Conservation (phyloP, 2,888 invertebrate species). For the Heliconius charithonia region DNA sequence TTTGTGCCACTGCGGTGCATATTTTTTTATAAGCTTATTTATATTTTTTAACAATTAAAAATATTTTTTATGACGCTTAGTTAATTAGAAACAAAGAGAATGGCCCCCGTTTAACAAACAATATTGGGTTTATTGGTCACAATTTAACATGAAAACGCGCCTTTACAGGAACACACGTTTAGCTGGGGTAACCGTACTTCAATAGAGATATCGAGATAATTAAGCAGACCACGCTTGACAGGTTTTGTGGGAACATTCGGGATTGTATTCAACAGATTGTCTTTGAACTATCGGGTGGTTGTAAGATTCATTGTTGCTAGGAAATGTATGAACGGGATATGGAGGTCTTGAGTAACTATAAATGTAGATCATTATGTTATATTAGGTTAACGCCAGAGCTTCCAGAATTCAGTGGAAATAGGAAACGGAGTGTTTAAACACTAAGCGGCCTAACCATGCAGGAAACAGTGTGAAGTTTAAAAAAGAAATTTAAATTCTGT, state of each 20-base stretch:
- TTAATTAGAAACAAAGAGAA: too few species aligned
- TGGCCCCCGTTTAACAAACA: not conserved
- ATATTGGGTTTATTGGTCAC: not conserved
- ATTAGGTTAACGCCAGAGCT: not conserved
- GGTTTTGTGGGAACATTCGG: constrained; percentile 38
- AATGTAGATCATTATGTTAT: not conserved
- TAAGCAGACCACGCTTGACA: constrained; percentile 39
- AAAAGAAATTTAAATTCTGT: not conserved
- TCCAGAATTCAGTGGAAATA: too few species aligned
- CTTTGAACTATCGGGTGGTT: constrained; percentile 33
- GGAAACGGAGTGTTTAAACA: too few species aligned
- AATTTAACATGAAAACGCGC: constrained; percentile 18
- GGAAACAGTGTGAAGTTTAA: too few species aligned
- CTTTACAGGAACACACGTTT: constrained; percentile 26
- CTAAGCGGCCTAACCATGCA: too few species aligned
- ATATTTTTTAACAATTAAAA: too few species aligned
- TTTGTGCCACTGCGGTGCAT: too few species aligned
- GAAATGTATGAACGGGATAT: not conserved
- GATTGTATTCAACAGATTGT: constrained; percentile 36
- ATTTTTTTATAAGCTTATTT: too few species aligned
- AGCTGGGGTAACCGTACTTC: constrained; percentile 38
- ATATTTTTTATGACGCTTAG: not conserved
- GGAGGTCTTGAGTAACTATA: not conserved
- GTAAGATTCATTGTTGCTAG: constrained; percentile 8
- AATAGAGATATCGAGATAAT: constrained; percentile 41